Conservation (phyloP, 2,113 vertebrate species). For the Fulica atra region DNA sequence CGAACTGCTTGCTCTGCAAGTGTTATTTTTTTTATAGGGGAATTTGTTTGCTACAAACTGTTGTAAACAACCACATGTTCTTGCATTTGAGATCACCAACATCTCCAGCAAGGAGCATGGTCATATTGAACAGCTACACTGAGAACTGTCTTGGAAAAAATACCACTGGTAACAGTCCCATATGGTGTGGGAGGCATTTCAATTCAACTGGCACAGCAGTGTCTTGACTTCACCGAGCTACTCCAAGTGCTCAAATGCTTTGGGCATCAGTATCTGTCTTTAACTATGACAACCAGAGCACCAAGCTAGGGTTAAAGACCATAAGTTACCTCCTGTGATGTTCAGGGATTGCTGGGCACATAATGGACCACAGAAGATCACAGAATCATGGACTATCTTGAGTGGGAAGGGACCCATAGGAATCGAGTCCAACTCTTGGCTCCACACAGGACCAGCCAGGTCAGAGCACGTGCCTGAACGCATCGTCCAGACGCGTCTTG, state of each 20-base stretch:
- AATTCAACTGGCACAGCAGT: rapidly evolving
- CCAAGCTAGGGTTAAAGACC: background rate
- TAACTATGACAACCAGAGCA: background rate
- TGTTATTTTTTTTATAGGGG: background rate
- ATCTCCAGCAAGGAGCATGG: background rate
- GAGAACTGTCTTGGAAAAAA: background rate
- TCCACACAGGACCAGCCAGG: too few relatives aligned
- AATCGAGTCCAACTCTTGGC: too few relatives aligned
- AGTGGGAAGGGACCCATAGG: too few relatives aligned
- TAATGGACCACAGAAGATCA: background rate
- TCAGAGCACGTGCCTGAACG: too few relatives aligned
- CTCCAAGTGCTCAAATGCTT: background rate
- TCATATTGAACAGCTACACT: background rate
- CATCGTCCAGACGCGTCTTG: too few relatives aligned
- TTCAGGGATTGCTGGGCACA: background rate
- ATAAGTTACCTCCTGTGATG: background rate
- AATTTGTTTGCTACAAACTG: background rate
- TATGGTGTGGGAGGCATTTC: background rate
- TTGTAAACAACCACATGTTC: background rate
- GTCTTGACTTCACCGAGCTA: background rate
- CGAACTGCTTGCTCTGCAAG: background rate
- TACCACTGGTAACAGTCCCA: background rate
- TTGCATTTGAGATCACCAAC: background rate
- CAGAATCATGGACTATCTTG: too few relatives aligned
- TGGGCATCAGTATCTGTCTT: background rate